A percentile compares a stretch with the other conserved stretches of the same genome.
phyloP scores from a whole-genome alignment of 2,113 vertebrate genomes.

The Otocyon megalotis region DNA sequence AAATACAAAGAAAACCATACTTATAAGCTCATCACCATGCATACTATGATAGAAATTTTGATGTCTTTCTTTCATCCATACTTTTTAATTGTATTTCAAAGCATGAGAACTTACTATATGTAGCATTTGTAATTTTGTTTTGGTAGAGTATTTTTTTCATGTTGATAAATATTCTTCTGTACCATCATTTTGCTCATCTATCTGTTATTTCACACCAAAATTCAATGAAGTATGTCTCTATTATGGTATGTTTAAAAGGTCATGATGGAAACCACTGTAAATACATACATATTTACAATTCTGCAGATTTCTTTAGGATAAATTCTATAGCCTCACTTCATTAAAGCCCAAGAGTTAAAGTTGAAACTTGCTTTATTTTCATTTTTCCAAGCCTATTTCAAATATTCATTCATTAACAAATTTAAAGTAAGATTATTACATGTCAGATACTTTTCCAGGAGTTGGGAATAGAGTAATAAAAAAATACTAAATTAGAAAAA shows the following conservation, averaged over 20 bases:
- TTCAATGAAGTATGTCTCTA: neutral
- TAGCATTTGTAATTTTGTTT: neutral
- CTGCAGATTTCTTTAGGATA: neutral
- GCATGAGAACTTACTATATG: neutral
- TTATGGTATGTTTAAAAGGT: neutral
- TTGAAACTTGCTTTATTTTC: neutral
- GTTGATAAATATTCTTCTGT: neutral
- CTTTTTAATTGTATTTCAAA: neutral
- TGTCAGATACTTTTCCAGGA: neutral
- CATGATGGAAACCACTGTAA: neutral
- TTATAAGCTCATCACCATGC: neutral
- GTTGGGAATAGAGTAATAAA: neutral
- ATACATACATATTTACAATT: neutral
- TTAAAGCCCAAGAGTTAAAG: neutral
- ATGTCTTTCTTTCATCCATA: neutral
- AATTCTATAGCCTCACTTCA: neutral
- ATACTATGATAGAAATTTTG: neutral
- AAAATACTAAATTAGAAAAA: neutral
- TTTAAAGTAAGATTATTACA: neutral
- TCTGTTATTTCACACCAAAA: neutral
- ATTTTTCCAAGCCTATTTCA: neutral
- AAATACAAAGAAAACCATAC: conserved; percentile 17
- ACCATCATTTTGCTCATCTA: neutral
- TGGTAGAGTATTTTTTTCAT: neutral
- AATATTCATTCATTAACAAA: neutral